Percentiles rank a stretch among this genome's conserved stretches.
phyloP scores from a whole-genome alignment of 2,797 vertebrate genomes.

The Craterocephalus amniculus region DNA sequence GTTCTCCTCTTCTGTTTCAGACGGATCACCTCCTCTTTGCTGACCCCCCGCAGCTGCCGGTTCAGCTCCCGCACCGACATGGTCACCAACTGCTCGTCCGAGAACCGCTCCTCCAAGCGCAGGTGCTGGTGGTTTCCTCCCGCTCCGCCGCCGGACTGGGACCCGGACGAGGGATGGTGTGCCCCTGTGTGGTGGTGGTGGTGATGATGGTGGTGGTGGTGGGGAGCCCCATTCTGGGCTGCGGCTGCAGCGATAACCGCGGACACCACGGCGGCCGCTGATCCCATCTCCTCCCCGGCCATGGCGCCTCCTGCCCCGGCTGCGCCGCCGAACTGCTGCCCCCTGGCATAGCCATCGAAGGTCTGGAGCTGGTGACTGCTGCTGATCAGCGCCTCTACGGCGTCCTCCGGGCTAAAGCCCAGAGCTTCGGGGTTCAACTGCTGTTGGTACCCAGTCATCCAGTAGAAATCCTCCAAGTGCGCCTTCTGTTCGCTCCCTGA shows the following conservation, averaged over 20 bases:
- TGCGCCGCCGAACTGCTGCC: slow-evolving; percentile 91
- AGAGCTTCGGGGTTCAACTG: slow-evolving; percentile 98
- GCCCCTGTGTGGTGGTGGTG: slow-evolving; percentile 83
- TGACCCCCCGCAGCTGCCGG: slow-evolving; percentile 96
- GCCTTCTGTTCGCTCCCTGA: slow-evolving; percentile 98
- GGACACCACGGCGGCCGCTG: slow-evolving; percentile 95
- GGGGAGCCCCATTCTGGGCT: slow-evolving; percentile 89
- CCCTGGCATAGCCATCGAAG: slow-evolving; percentile 96
- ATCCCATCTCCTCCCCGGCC: slow-evolving; percentile 94
- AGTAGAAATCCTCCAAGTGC: slow-evolving; percentile 99
- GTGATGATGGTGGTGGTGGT: slow-evolving; percentile 92
- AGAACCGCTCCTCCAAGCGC: slow-evolving; percentile 97
- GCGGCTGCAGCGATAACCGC: slow-evolving; percentile 95
- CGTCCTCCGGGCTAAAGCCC: slow-evolving; percentile 99
- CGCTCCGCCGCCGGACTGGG: slow-evolving; percentile 75
- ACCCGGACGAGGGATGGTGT: slow-evolving; percentile 82
- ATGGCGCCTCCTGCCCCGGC: slow-evolving; percentile 87
- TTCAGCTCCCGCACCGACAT: slow-evolving; percentile 98
- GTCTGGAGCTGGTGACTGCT: slow-evolving; percentile 95
- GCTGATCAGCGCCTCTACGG: slow-evolving; percentile 98
- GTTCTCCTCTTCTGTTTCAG: slow-evolving; percentile 99
- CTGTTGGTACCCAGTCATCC: slow-evolving; percentile 99
- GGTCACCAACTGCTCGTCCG: slow-evolving; percentile 97
- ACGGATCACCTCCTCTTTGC: slow-evolving; percentile 98
- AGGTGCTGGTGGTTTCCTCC: slow-evolving; percentile 83